Base-by-base conservation (phyloP, 2,888 invertebrate genomes). In the Tachystola acroxantha region DNA sequence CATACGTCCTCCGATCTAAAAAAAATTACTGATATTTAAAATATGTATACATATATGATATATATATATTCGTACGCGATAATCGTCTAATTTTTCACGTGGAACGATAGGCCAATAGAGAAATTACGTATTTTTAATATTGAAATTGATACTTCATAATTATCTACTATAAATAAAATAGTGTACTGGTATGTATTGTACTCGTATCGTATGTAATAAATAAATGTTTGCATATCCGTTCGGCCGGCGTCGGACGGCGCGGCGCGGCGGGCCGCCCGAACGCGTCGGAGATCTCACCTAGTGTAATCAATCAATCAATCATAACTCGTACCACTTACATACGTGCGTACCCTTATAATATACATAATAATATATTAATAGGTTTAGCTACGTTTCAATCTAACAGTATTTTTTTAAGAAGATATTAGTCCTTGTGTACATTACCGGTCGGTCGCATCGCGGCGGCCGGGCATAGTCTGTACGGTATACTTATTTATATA, bases 381-480 rank as follows among this genome's bases (percentile, higher is more conserved):
- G 85, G 75, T 68, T 79, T 84, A 85, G 85, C 82, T 81, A 81
- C 77, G 74, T 86, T 86, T 85, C 86, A 84, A 85, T 85, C 85
- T 86, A 86, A 86, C 85, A 85, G 86, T 86, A 86, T 86, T 86
- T 86, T 86, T 86, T 84, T 86, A 86, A 85, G 79, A 85, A 85
- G 85, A 86, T 86, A 86, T 86, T 85, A 85, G 85, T 80, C 81
- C 82, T 82, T 64, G 80, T 82, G 85, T 85, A 85, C 74, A 84
- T 81, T 71, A 70, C 70, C 70, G 78, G 79, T 51, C 65, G 75
- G 53, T 67, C 68, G 75, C 69, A 44, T 59, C 68, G 71, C 69
- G 72, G 72, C 64, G 72, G 50, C 75, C 68, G 77, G 73, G 60
- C 68, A 72, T 84, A 84, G 82, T 68, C 71, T 80, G 66, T 84